A percentile compares a stretch with the other conserved stretches of the same genome.
Conservation (phyloP, 1,140 invertebrate genomes). For the Drosophila miranda region DNA sequence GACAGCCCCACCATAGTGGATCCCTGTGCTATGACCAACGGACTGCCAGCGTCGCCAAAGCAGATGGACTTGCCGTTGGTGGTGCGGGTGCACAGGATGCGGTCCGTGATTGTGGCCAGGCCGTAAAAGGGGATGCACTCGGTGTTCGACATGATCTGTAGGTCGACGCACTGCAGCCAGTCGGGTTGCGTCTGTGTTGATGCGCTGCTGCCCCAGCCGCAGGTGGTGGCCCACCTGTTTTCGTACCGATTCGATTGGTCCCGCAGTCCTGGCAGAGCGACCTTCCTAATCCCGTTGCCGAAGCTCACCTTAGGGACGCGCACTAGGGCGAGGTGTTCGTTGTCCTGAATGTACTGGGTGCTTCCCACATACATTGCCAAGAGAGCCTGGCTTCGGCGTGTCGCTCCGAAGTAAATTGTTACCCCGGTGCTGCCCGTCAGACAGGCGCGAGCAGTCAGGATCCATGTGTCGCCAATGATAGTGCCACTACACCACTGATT, state of each 20-base stretch:
- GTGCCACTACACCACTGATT: conserved; percentile 54
- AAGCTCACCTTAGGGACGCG: conserved; percentile 39
- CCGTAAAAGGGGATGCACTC: conserved; percentile 33
- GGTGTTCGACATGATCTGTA: conserved; percentile 46
- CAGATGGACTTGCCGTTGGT: conserved; percentile 45
- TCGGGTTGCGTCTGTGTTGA: conserved; percentile 4
- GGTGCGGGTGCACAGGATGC: conserved; percentile 46
- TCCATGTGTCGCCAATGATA: conserved; percentile 56
- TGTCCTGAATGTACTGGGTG: conserved; percentile 27
- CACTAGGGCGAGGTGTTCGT: conserved; percentile 46
- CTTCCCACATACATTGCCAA: conserved; percentile 23
- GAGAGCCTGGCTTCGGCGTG: conserved; percentile 15
- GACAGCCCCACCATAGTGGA: conserved; percentile 46
- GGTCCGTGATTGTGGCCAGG: not conserved
- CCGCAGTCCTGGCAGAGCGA: conserved; percentile 20
- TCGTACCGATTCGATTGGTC: conserved; percentile 34
- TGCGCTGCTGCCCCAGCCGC: conserved; percentile 56
- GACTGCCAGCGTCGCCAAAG: conserved; percentile 55
- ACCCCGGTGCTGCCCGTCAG: conserved; percentile 25
- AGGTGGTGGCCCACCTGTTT: conserved; percentile 21
- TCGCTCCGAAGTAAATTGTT: conserved; percentile 71
- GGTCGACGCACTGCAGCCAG: conserved; percentile 56
- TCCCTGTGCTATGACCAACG: conserved; percentile 33
- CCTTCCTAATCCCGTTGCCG: conserved; percentile 20
- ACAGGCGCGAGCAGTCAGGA: conserved; percentile 45